These are phyloP conservation scores for Periparus ater DNA, from an alignment of 2,797 vertebrate species.

Conservation along the genomic window DNA sequence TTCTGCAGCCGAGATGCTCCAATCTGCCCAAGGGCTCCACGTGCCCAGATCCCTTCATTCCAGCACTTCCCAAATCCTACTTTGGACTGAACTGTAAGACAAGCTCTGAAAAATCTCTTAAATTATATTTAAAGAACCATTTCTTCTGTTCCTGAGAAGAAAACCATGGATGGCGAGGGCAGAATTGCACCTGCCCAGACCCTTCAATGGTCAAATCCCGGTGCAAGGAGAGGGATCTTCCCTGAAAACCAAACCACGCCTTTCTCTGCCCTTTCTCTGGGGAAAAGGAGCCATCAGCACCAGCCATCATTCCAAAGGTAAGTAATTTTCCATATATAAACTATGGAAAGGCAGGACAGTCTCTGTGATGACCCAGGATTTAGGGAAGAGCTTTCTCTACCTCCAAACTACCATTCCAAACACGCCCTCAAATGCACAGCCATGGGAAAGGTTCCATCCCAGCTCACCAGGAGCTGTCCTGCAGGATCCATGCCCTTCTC, in stretches of 20 bases:
- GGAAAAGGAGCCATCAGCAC: not conserved
- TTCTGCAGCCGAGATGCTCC: not conserved
- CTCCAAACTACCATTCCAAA: too few species aligned
- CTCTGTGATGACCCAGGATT: not conserved
- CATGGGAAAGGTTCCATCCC: fast-evolving
- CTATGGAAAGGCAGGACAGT: too few species aligned
- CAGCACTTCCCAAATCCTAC: not conserved
- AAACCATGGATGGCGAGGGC: not conserved
- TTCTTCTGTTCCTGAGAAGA: not conserved
- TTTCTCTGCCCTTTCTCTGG: not conserved
- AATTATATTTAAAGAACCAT: not conserved
- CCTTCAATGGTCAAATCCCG: not conserved
- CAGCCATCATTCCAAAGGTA: not conserved
- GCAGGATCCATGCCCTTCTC: not conserved
- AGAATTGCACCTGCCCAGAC: not conserved
- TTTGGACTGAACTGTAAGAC: not conserved
- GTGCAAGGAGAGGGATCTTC: not conserved
- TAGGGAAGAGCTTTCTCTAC: not conserved
- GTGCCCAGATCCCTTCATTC: not conserved
- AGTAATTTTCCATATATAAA: not conserved
- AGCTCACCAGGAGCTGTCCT: not conserved
- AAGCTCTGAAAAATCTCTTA: not conserved
- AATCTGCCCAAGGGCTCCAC: not conserved
- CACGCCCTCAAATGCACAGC: not conserved
- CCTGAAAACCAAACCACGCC: not conserved